Conservation (phyloP, 2,113 vertebrate species). For the Cercopithecus mona region DNA sequence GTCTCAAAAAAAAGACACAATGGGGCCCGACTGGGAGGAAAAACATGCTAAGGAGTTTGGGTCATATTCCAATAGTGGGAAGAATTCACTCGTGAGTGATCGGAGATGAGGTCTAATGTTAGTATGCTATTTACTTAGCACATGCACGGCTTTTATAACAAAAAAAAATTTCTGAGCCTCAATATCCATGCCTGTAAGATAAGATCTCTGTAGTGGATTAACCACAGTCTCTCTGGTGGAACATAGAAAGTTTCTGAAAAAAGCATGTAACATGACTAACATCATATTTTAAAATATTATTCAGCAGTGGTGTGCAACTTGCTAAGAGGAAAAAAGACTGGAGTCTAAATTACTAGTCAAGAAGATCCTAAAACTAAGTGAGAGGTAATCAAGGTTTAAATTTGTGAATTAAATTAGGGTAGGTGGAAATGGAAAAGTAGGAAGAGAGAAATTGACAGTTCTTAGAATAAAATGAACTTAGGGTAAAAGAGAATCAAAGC, state of each 20-base stretch:
- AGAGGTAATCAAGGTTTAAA: neutral
- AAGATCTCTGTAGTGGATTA: neutral
- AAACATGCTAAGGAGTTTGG: neutral
- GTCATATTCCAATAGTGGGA: neutral
- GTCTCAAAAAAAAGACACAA: too few relatives aligned
- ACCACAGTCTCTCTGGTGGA: neutral
- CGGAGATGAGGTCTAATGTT: neutral
- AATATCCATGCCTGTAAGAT: neutral
- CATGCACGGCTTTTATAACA: neutral
- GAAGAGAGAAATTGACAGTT: neutral
- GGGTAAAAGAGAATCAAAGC: neutral
- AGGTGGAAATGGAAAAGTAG: neutral
- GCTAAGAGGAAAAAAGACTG: neutral
- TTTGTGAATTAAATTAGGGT: neutral
- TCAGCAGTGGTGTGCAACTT: neutral
- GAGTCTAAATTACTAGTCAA: neutral
- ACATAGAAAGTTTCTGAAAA: neutral
- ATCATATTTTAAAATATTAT: neutral
- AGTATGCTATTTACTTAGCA: neutral
- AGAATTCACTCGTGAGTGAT: neutral
- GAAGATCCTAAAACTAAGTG: neutral
- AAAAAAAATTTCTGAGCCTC: neutral
- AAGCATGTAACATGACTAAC: neutral
- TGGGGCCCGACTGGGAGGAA: neutral
- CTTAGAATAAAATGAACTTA: slow-evolving; percentile 34